Evolutionary conservation across 2,113 vertebrate species (phyloP).

Genomic region (Megalops atlanticus): DNA sequence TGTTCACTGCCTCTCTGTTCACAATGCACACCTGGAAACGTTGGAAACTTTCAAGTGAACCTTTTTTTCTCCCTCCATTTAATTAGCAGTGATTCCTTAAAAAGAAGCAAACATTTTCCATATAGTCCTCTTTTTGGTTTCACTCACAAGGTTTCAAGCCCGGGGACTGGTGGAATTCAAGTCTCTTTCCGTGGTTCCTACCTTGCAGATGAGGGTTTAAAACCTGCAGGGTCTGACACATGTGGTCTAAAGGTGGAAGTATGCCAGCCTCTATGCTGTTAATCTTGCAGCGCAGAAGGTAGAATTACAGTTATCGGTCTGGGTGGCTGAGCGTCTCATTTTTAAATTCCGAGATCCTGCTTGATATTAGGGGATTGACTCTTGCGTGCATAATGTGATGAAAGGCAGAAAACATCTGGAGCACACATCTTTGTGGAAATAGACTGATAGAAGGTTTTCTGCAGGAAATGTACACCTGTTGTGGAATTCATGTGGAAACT

Average conservation of each 20-base stretch:
- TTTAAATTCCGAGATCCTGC: constrained; percentile 47
- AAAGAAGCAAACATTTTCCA: constrained; percentile 20
- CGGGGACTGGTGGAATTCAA: constrained; percentile 35
- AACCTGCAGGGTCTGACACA: constrained; percentile 37
- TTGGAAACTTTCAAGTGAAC: background rate
- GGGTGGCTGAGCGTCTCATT: constrained; percentile 42
- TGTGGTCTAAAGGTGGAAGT: constrained; percentile 33
- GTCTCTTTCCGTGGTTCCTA: background rate
- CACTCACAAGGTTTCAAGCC: constrained; percentile 23
- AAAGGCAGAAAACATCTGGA: constrained; percentile 56
- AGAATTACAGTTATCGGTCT: constrained; percentile 39
- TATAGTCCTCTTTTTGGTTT: constrained; percentile 10
- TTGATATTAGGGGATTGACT: constrained; percentile 55
- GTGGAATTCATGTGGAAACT: constrained; percentile 37
- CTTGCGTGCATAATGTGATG: constrained; percentile 48
- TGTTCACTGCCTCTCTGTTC: background rate
- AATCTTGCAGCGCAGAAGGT: constrained; percentile 33
- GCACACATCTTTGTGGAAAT: constrained; percentile 46
- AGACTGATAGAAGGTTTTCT: constrained; percentile 42
- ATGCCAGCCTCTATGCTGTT: constrained; percentile 33
- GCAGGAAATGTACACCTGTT: constrained; percentile 51
- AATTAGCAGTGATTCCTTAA: constrained; percentile 22
- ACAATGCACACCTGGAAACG: constrained; percentile 9
- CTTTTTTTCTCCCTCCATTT: background rate
- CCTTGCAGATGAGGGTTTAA: background rate